Conservation (phyloP, 2,113 vertebrate genomes). For the Anoplopoma fimbria region DNA sequence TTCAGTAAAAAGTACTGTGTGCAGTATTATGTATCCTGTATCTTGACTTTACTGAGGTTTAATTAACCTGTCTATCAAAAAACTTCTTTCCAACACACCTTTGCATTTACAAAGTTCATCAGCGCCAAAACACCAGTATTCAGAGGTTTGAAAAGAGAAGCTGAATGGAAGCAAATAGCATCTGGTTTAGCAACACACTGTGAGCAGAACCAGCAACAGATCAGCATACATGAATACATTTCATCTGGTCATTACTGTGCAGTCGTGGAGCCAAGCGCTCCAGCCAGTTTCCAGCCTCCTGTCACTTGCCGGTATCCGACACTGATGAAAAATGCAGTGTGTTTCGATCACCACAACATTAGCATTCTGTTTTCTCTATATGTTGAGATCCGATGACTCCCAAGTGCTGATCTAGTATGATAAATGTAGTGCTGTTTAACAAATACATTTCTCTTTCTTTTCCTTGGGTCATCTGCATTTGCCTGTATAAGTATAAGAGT, state of each 20-base stretch:
- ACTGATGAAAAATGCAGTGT: slow-evolving; percentile 71
- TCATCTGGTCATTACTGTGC: slow-evolving; percentile 63
- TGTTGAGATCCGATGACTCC: slow-evolving; percentile 69
- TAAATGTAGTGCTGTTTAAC: slow-evolving; percentile 64
- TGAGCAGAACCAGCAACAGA: slow-evolving; percentile 58
- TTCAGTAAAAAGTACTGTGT: slow-evolving; percentile 12
- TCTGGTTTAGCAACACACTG: slow-evolving; percentile 58
- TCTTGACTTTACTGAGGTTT: slow-evolving; percentile 15
- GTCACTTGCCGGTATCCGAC: slow-evolving; percentile 73
- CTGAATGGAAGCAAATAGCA: slow-evolving; percentile 46
- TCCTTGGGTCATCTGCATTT: slow-evolving; percentile 5
- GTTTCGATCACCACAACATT: slow-evolving; percentile 67
- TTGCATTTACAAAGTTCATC: neutral
- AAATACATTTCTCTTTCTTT: neutral
- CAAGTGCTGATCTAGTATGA: slow-evolving; percentile 65
- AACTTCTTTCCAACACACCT: neutral
- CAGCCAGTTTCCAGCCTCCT: slow-evolving; percentile 74
- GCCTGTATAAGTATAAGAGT: slow-evolving; percentile 3
- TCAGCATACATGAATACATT: slow-evolving; percentile 72
- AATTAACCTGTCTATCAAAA: slow-evolving; percentile 22
- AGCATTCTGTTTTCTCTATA: slow-evolving; percentile 69
- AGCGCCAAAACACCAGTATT: neutral
- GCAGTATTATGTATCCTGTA: slow-evolving; percentile 27
- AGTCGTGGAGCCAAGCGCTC: slow-evolving; percentile 57
- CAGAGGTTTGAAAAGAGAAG: slow-evolving; percentile 21